Base-by-base conservation (phyloP, 1,140 invertebrate genomes). In the Camponotus pennsylvanicus region DNA sequence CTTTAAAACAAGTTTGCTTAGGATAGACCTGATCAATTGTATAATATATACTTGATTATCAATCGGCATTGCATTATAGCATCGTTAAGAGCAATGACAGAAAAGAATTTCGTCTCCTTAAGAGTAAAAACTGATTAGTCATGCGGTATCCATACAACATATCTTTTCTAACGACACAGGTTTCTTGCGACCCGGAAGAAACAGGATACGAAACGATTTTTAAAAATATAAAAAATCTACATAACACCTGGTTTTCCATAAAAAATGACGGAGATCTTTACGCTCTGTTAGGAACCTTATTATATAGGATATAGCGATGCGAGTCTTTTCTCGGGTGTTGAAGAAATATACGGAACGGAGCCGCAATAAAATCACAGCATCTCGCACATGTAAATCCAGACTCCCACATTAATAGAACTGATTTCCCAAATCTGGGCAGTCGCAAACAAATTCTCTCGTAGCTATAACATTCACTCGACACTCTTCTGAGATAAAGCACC, bases 391-490 rank as follows among this genome's bases (percentile, higher is more conserved):
- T 45, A 66, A 77, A 63, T 76, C 73, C 7, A 9, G 37, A 27
- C 55, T 32, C 6, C 55, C 15, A 37, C 59, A 21, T n/a, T 49
- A 34, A 64, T 34, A 11, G 49, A 4, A 1, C 15, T 15, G 34
- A 7, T 11, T 18, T 1, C 11, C 21, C 45, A 42, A 79, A 57
- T 69, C 13, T 49, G 32, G 6, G 7, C 42, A 52, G 59, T 37
- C 32, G 77, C 57, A 55, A 52, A 40, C 49, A 15, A 69, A 37
- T 34, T 32, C 27, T 7, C 66, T 57, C 37, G 37, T 63, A 76
- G 76, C 76, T 84, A 75, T 63, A 75, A 83, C 69, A 52, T 61
- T 61, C 40, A 21, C 32, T 45, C 69, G 73, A 82, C 79, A 75
- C 40, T 83, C 13, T 27, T 5, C 18, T 40, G 49, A 84, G 32